Conservation (phyloP, 2,113 vertebrate species). For the Strigops habroptila region DNA sequence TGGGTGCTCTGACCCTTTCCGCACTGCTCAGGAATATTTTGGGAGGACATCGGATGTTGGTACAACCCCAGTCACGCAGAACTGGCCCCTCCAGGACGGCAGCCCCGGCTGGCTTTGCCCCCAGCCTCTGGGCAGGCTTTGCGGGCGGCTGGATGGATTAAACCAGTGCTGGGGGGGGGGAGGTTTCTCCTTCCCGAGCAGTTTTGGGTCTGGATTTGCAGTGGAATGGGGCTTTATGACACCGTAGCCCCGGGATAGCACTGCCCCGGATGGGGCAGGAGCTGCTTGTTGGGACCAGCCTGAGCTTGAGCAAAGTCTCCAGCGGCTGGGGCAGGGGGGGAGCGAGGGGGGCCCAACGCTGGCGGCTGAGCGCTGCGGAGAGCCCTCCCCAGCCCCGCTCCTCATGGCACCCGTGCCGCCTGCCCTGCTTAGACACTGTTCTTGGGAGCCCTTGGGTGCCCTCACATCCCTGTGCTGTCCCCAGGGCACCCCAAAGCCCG, state of each 20-base stretch:
- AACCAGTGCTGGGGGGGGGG: neutral
- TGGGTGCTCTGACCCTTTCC: neutral
- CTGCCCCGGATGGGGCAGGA: neutral
- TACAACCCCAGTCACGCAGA: neutral
- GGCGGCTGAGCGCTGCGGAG: neutral
- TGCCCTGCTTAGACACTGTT: neutral
- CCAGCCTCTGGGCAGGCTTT: neutral
- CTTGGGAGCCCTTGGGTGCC: neutral
- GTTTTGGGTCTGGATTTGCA: neutral
- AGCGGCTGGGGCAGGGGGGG: neutral
- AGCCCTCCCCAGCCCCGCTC: neutral
- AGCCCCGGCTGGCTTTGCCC: neutral
- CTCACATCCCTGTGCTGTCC: neutral
- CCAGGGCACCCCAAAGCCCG: neutral
- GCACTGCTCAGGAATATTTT: neutral
- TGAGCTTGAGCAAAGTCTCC: neutral
- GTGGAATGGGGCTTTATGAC: accelerated
- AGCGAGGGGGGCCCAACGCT: neutral
- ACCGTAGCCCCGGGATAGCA: accelerated
- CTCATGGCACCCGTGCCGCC: neutral
- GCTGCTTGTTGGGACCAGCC: neutral
- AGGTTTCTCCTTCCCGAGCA: neutral
- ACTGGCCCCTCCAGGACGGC: accelerated
- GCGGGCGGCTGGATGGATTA: neutral
- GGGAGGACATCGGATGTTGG: neutral